Evolutionary conservation across 2,888 invertebrate genomes (phyloP), one percentile per base, ranked within the genome.

Genomic region (Deilephila porcellus): DNA sequence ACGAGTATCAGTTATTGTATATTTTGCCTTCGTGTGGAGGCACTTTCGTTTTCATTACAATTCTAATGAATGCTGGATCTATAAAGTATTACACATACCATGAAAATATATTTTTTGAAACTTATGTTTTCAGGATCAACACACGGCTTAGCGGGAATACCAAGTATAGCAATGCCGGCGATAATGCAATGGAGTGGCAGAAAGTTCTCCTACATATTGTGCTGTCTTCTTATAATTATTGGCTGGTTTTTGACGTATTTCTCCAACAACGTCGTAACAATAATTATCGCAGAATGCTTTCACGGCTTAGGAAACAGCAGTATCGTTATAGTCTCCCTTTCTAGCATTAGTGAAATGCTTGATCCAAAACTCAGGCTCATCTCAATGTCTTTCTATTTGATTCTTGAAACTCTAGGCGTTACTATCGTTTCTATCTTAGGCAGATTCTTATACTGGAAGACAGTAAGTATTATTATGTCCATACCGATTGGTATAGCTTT

Each of bases 61-160:
- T n/a, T 19, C 17, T n/a, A 4, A 4, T 56, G 19, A n/a, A 56
- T 56, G 1, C 19, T 4, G 53, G 19, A 19, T 56, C 6, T 11
- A 5, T 6, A 56, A 19, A 56, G 17, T 56, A 5, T 56, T 4
- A 5, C 4, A 19, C 19, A 19, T n/a, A 56, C n/a, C n/a, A n/a
- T n/a, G n/a, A n/a, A n/a, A n/a, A n/a, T n/a, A 32, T 32, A 5
- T 32, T 32, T 32, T 32, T 32, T 5, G 1, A n/a, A 56, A 56
- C 17, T 56, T 0, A 4, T 19, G 32, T 53, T 80, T 78, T 6
- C 73, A 81, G 82, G 79, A 29, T 82, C 82, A 5, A 73, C 79
- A 0, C 78, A 82, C 63, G 82, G 82, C 4, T 45, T 82, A 3
- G 79, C 79, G n/a, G 82, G 82, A 11, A 79, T 82, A 20, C 81